phyloP scores from a whole-genome alignment of 2,797 vertebrate genomes.

The Aplochiton taeniatus region DNA sequence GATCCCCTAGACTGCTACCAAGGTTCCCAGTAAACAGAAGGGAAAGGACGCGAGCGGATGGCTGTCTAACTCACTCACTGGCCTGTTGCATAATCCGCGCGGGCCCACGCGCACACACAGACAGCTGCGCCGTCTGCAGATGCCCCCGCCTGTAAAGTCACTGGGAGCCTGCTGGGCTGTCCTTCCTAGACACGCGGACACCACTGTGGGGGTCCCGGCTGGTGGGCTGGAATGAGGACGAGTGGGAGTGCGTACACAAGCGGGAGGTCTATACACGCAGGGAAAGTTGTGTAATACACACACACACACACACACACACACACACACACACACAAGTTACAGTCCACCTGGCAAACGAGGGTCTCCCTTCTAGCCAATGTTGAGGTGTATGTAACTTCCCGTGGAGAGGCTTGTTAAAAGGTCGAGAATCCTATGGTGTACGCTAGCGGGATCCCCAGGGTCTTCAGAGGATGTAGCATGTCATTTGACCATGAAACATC shows the following conservation, averaged over 20 bases:
- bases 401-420: slow-evolving; percentile 33
- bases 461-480: slow-evolving; percentile 21
- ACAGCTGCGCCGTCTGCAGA: slow-evolving; percentile 32
- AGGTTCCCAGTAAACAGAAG: slow-evolving; percentile 63
- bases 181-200: slow-evolving; percentile 22
- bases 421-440: slow-evolving; percentile 1
- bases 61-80: slow-evolving; percentile 31
- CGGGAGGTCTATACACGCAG: not conserved
- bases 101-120: slow-evolving; percentile 44
- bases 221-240: slow-evolving; percentile 28
- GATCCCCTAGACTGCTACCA: slow-evolving; percentile 47
- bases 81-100: slow-evolving; percentile 54
- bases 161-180: slow-evolving; percentile 22
- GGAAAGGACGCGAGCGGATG: slow-evolving; percentile 35
- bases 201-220: slow-evolving; percentile 8
- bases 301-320: not conserved
- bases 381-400: slow-evolving; percentile 30
- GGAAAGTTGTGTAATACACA: not conserved
- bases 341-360: slow-evolving; percentile 26
- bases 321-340: not conserved
- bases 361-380: slow-evolving; percentile 15
- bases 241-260: slow-evolving; percentile 33
- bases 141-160: slow-evolving; percentile 16
- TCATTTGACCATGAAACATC: slow-evolving; percentile 41
- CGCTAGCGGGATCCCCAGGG: not conserved